Evolutionary conservation across 2,888 invertebrate genomes (phyloP), one percentile per base, ranked within the genome.

Genomic region (Phengaris arion): DNA sequence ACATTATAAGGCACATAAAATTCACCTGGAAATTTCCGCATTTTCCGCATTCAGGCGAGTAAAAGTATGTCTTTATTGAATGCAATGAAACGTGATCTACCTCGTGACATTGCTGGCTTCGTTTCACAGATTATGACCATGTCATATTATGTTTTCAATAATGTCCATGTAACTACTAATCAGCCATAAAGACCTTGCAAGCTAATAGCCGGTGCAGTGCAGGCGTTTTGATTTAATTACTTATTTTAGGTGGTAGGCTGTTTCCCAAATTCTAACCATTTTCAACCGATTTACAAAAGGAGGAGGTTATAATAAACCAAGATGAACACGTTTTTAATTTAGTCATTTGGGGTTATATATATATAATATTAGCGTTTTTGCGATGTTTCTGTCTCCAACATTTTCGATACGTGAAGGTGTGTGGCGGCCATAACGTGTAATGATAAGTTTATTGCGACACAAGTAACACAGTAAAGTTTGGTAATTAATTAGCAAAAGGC

Each of bases 1-100:
- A 10, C 59, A 64, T 64, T 64, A 64, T 64, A 45, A 64, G 64
- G 64, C 64, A 64, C 64, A 64, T 64, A 64, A 64, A 64, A 64
- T 64, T 10, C 64, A 64, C 35, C 64, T 64, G 64, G 35, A 64
- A 64, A 64, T 64, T 35, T 10, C 59, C 64, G 13, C 64, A 64
- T 64, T 64, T 64, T 64, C 45, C 13, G 3, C 64, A 22, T 59
- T 22, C 8, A 2, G 52, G 10, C 4, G 52, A 1, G 35, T 22
- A 22, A 22, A 22, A 35, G 64, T 64, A 64, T 45, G 35, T 64
- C 64, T 64, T 64, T 64, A 35, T 64, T 64, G 35, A 12, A 64
- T 64, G 35, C 35, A 64, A 64, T 64, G 22, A 64, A 64, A 35
- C 64, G 22, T 64, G 64, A 12, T 64, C 35, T 45, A 35, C 35